Evolutionary conservation across 2,888 invertebrate genomes (phyloP).

Genomic region (Seira musarum): DNA sequence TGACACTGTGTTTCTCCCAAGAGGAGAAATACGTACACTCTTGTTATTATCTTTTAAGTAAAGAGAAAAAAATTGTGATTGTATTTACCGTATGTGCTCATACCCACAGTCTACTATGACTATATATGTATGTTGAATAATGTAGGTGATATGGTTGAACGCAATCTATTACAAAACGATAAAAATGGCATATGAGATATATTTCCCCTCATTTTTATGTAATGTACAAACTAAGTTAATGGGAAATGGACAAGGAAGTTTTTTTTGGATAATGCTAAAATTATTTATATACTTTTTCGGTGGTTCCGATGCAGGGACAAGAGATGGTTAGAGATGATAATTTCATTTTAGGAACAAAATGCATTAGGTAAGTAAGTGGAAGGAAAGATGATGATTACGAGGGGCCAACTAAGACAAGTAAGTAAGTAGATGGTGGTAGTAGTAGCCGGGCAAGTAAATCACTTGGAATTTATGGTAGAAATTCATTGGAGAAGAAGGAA

Average conservation of each 20-base stretch:
- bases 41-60: background rate
- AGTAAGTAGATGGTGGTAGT: no score
- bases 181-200: no score
- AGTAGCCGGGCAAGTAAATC: no score
- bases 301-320: background rate
- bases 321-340: background rate
- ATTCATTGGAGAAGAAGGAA: no score
- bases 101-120: no score
- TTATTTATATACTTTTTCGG: background rate
- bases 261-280: background rate
- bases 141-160: background rate
- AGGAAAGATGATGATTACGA: background rate
- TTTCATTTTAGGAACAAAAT: background rate
- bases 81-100: no score
- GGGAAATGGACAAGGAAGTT: background rate
- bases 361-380: background rate
- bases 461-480: background rate
- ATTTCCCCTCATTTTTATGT: no score
- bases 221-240: background rate
- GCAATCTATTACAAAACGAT: background rate
- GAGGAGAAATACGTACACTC: background rate
- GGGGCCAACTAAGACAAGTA: background rate
- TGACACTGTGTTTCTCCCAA: slow-evolving; percentile 21
- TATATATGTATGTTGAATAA: background rate
- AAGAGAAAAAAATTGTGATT: no score